Base-by-base conservation (phyloP, 2,797 vertebrate species). In the Brotogeris chrysoptera region DNA sequence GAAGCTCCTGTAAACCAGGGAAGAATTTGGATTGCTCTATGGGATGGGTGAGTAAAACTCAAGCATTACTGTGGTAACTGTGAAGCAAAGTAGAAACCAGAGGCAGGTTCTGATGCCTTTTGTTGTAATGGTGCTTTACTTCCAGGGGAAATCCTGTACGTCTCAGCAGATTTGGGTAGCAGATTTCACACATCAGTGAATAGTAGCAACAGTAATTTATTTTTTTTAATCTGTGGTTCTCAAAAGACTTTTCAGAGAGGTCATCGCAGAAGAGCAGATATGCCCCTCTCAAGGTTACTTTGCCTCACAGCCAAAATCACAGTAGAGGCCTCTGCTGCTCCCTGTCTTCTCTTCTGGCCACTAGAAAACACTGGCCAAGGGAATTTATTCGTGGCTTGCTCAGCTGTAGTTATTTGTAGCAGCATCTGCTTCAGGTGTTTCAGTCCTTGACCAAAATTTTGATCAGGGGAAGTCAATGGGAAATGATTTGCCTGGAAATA, bases 381-480 rank as follows among this genome's bases (percentile, higher is more conserved):
- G 39, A 65, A 63, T 86, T 87, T 53, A 43, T 76, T 90, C 2
- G 11, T 55, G 34, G 6, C 19, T 74, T 3, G 1, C 25, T 82
- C 57, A 73, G 17, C 27, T 55, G 32, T 41, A 44, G 24, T 77
- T 81, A 24, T 53, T 73, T 81, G 18, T 65, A 50, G 49, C 25
- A 66, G 46, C 1, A 1, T 36, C 19, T 69, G 6, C 30, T 90
- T 88, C 27, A 63, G 10, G 5, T 44, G 72, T 79, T 78, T 63
- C 1, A 1, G 61, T 65, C 6, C 25, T 16, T 13, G 53, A 46
- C 27, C 0, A 0, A 55, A 83, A 32, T 61, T 74, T 28, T 10
- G 5, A 8, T 7, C 0, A 2, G 6, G 11, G 15, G 8, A 88
- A 53, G 24, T 87, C 52, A 52, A 0, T 13, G 17, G 57, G 57